Evolutionary conservation across 2,113 vertebrate genomes (phyloP).

Genomic region (Phycodurus eques): DNA sequence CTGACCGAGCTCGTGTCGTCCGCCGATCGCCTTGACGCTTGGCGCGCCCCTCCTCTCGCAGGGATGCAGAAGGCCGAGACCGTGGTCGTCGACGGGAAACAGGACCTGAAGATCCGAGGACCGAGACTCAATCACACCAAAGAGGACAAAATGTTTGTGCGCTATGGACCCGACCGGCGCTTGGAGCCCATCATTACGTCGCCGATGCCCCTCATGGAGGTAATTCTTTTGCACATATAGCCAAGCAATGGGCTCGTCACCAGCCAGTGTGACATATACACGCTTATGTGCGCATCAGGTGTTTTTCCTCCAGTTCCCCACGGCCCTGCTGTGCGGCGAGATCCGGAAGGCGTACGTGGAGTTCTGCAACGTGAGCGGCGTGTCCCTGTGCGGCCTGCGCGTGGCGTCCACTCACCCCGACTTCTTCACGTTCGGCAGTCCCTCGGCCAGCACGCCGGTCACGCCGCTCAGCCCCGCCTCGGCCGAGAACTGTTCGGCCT

Average conservation of each 20-base stretch:
- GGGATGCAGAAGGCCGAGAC: constrained; percentile 73
- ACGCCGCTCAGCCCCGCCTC: constrained; percentile 84
- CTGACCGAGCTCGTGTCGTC: constrained; percentile 13
- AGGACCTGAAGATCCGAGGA: constrained; percentile 93
- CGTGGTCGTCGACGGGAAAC: constrained; percentile 84
- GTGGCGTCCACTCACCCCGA: constrained; percentile 90
- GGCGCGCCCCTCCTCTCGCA: constrained; percentile 35
- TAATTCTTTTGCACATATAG: constrained; percentile 44
- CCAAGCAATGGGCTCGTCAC: neutral
- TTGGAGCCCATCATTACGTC: constrained; percentile 89
- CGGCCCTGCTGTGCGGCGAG: constrained; percentile 94
- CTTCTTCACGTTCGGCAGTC: constrained; percentile 94
- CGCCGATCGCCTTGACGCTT: too few species aligned
- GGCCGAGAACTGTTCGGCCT: constrained; percentile 90
- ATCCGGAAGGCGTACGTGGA: constrained; percentile 93
- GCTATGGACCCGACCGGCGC: constrained; percentile 86
- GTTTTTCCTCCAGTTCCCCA: constrained; percentile 97
- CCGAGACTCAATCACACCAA: constrained; percentile 93
- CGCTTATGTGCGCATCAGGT: constrained; percentile 73
- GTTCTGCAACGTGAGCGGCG: constrained; percentile 90
- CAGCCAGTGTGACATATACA: neutral
- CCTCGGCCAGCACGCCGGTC: constrained; percentile 64
- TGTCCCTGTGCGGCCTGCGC: constrained; percentile 83
- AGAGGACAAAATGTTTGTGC: constrained; percentile 92
- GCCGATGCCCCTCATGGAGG: constrained; percentile 95